A percentile compares a stretch with the other conserved stretches of the same genome.
These are phyloP conservation scores for Rhimphoctona megacephalus DNA, from an alignment of 2,888 invertebrate genomes.

Conservation along the genomic window DNA sequence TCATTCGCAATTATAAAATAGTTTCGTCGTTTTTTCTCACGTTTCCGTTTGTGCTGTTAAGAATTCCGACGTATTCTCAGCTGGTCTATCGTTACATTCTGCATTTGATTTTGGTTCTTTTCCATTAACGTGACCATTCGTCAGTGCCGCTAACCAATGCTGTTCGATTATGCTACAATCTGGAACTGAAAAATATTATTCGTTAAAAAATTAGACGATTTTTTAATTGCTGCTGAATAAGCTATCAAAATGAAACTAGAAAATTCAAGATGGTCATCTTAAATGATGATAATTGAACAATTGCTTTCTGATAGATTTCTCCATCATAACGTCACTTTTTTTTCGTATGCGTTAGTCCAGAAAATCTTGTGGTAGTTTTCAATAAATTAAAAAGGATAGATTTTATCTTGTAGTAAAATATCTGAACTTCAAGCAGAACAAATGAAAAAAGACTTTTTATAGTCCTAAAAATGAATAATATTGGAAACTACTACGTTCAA, in stretches of 20 bases:
- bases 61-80: constrained; percentile 18
- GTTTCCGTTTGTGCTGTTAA: constrained; percentile 39
- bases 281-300: background rate
- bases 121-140: constrained; percentile 45
- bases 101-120: constrained; percentile 54
- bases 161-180: constrained; percentile 60
- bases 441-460: no score
- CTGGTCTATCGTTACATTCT: constrained; percentile 33
- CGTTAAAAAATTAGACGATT: background rate
- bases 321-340: no score
- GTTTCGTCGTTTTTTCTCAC: constrained; percentile 9
- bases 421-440: no score
- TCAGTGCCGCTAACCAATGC: constrained; percentile 65
- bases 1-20: background rate
- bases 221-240: background rate
- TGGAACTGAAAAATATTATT: constrained; percentile 42
- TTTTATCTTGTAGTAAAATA: no score
- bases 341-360: background rate
- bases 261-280: background rate
- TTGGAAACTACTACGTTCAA: no score
- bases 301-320: background rate
- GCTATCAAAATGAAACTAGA: background rate
- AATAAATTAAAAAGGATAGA: no score
- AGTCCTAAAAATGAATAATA: no score
- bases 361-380: no score